These are phyloP conservation scores for Xylota sylvarum DNA, from an alignment of 2,888 invertebrate genomes.

Conservation along the genomic window DNA sequence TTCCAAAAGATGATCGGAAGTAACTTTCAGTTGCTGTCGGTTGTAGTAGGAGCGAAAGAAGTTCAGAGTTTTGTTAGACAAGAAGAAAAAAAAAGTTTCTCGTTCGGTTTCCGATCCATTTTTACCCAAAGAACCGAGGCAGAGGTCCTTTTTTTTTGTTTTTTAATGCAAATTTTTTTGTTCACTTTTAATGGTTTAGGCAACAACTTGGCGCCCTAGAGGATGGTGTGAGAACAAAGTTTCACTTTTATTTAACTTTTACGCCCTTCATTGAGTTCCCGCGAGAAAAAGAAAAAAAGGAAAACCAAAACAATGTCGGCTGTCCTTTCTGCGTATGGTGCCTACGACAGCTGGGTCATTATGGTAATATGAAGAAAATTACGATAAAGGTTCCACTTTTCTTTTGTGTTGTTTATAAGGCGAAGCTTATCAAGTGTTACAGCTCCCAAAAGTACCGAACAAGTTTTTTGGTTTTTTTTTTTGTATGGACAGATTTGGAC, in stretches of 20 bases:
- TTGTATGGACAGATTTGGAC: neutral
- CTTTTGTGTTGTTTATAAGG: constrained; percentile 21
- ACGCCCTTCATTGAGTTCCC: constrained; percentile 50
- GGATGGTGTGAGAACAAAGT: constrained; percentile 42
- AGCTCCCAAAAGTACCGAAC: neutral
- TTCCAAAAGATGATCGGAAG: constrained; percentile 37
- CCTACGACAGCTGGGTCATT: constrained; percentile 62
- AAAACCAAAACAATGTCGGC: constrained; percentile 38
- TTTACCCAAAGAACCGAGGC: constrained; percentile 23
- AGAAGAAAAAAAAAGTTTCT: constrained; percentile 17
- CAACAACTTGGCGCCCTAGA: constrained; percentile 13
- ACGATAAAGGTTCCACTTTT: constrained; percentile 46
- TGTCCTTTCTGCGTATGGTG: constrained; percentile 19
- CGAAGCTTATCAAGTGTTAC: constrained; percentile 39
- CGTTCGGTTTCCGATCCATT: constrained; percentile 40
- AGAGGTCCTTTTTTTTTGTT: constrained; percentile 23
- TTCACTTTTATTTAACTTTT: constrained; percentile 72
- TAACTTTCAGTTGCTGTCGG: constrained; percentile 16
- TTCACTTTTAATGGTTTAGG: constrained; percentile 52
- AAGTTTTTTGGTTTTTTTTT: constrained; percentile 10
- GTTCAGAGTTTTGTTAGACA: neutral
- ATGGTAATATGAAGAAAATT: constrained; percentile 66
- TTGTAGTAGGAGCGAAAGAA: neutral
- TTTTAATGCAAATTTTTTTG: constrained; percentile 66
- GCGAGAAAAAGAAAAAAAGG: constrained; percentile 28